Evolutionary conservation across 2,888 invertebrate genomes (phyloP), one percentile per base, ranked within the genome.

Genomic region (Tenthredo mesomela): DNA sequence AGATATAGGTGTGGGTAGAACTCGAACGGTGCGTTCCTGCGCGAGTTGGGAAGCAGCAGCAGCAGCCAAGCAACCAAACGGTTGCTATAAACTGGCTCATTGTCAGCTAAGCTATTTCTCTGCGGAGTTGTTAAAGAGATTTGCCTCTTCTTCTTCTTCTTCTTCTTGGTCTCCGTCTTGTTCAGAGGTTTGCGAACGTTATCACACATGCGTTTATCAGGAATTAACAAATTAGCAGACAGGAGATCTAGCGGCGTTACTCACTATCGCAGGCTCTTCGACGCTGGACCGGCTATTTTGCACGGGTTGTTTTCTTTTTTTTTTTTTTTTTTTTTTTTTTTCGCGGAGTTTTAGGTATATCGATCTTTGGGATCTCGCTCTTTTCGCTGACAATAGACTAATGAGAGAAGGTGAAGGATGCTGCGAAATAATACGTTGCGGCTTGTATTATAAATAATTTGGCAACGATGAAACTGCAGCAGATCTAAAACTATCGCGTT

Each of bases 1-100:
- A 58, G 80, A 12, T 80, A 61, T 80, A 61, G 80, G 80, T 80
- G 80, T 80, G 80, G 80, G 80, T 40, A 50, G 80, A 50, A 61
- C 33, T 37, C 37, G 78, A 58, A 61, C 33, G 40, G 58, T 37
- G 29, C 58, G 80, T 80, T 29, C 21, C 21, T 61, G 21, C 21
- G 78, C 21, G 78, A 78, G 21, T 77, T 29, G 43, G 70, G 70
- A 73, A 43, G 71, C 21, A 37, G 29, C 33, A 18, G 47, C 29
- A 18, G 43, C 21, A 2, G 2, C 0, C n/a, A 6, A 18, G n/a
- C n/a, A 29, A 54, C 33, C 77, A 80, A 80, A 80, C 58, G 61
- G n/a, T 80, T 80, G 33, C 58, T 3, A 47, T 40, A 73, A 73
- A 73, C 71, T 73, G 40, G 71, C 71, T 73, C 71, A 43, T 80